These are phyloP conservation scores for Geococcyx californianus DNA, from an alignment of 2,113 vertebrate genomes.

Conservation along the genomic window DNA sequence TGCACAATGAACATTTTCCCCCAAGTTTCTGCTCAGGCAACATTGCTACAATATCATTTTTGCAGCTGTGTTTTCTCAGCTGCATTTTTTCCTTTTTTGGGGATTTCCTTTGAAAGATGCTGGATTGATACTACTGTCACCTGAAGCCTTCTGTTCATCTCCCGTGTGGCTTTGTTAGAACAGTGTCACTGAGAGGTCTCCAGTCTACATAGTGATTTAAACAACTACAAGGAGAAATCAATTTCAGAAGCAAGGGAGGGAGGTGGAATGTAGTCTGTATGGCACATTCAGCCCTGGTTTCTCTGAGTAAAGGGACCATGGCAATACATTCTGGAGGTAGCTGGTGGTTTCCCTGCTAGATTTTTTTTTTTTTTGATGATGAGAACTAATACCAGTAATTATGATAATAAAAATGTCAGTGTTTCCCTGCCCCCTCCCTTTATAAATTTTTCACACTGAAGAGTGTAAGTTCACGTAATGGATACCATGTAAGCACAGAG, in stretches of 20 bases:
- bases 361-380: not conserved
- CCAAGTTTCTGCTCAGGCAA: not conserved
- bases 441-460: not conserved
- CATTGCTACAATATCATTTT: not conserved
- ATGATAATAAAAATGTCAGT: not conserved
- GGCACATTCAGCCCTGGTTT: not conserved
- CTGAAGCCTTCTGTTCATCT: not conserved
- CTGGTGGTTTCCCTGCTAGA: not conserved
- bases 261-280: not conserved
- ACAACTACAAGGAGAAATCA: not conserved
- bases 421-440: not conserved
- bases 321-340: not conserved
- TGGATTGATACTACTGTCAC: not conserved
- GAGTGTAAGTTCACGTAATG: not conserved
- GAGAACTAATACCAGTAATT: not conserved
- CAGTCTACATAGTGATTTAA: not conserved
- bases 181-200: not conserved
- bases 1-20: not conserved
- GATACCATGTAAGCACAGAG: not conserved
- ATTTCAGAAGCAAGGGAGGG: not conserved
- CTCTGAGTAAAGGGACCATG: not conserved
- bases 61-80: constrained; percentile 5
- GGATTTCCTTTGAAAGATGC: not conserved
- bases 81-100: not conserved
- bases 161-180: not conserved